Evolutionary conservation across 2,797 vertebrate species (phyloP).

Genomic region (Discoglossus pictus): DNA sequence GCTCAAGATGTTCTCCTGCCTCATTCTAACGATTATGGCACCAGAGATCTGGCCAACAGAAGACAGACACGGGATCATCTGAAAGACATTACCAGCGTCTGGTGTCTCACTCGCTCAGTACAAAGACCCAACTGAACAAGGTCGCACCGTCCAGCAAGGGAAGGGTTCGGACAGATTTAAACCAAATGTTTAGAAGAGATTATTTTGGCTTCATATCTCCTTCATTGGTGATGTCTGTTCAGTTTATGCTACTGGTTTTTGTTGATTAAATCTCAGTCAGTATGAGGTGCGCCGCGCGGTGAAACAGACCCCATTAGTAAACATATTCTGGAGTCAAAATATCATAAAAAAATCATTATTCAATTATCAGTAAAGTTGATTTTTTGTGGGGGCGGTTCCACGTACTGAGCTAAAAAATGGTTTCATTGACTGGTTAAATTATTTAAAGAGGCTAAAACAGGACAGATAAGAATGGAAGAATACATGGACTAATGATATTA

Average conservation of each 20-base stretch:
- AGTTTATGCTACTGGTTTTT: constrained; percentile 6
- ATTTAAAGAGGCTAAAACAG: no score
- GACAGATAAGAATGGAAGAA: no score
- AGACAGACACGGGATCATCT: constrained; percentile 54
- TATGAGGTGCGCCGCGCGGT: no score
- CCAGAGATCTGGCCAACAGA: constrained; percentile 16
- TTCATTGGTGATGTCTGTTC: constrained; percentile 17
- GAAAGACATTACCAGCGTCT: constrained; percentile 55
- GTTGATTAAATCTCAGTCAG: constrained; percentile 16
- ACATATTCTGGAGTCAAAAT: no score
- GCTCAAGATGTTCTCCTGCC: constrained; percentile 53
- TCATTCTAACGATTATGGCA: constrained; percentile 54
- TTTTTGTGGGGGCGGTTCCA: no score
- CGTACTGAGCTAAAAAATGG: no score
- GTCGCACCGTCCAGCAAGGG: constrained; percentile 33
- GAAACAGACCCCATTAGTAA: no score
- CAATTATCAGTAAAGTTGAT: no score
- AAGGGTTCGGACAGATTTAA: constrained; percentile 46
- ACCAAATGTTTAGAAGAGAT: constrained; percentile 30
- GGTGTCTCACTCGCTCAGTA: constrained; percentile 27
- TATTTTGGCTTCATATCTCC: constrained; percentile 7
- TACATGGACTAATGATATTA: no score
- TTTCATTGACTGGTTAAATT: no score
- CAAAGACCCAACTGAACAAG: constrained; percentile 44
- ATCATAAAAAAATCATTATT: no score